Evolutionary conservation across 2,888 invertebrate species (phyloP), one percentile per base, ranked within the genome.

Genomic region (Aleiodes leptofemur): DNA sequence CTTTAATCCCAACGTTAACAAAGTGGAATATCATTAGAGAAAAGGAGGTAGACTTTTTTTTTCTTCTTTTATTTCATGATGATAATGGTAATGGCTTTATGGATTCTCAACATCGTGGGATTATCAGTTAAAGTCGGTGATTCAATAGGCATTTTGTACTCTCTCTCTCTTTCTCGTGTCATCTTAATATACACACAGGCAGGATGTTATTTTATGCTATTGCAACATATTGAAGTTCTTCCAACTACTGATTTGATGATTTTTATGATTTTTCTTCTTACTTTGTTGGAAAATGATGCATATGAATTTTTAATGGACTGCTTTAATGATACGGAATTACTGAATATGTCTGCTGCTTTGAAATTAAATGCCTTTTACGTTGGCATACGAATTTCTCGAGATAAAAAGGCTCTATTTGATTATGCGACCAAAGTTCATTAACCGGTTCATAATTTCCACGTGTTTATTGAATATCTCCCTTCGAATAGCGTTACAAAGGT

Each of bases 1-100:
- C 81, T 85, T 82, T 79, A 79, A 77, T 56, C 76, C 79, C 81
- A 76, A 76, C 78, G 83, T 83, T 85, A 85, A 84, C 83, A 83
- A 84, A 85, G 83, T 85, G 82, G 83, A 85, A 85, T 85, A 84
- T 82, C 82, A 83, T 84, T 84, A 84, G 78, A 57, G 76, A 73
- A 70, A 69, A 51, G 71, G 69, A 53, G 34, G 51, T 16, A 56
- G 8, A 6, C 34, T 34, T 56, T 56, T 11, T 16, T 29, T 56
- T 56, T 3, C 43, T 7, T 34, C 34, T 6, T 34, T 34, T 34
- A 23, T 48, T 48, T 48, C 13, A 57, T 56, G 74, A 50, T 43
- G 76, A 51, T 61, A 69, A 57, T 43, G 56, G 57, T 53, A 61
- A 69, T 70, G 43, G 59, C 55, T 16, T 53, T 50, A 57, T 68